A percentile compares a stretch with the other conserved stretches of the same genome.
These are phyloP conservation scores for Brachyalestes nurse DNA, from an alignment of 2,797 vertebrate species.

Conservation along the genomic window DNA sequence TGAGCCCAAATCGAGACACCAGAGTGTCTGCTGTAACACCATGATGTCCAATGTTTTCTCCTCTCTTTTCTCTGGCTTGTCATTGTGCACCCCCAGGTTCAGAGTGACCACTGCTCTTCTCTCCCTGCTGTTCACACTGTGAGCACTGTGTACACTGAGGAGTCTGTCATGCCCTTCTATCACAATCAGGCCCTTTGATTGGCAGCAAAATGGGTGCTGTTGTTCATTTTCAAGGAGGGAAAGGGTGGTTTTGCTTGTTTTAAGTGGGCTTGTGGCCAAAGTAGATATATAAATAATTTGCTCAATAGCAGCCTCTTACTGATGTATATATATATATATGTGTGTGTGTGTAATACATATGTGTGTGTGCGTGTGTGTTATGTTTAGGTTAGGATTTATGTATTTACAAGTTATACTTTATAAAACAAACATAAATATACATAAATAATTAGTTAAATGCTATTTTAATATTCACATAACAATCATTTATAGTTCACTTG, in stretches of 20 bases:
- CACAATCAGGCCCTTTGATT: conserved; percentile 46
- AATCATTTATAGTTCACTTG: no score
- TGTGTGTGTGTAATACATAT: no score
- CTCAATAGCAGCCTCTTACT: no score
- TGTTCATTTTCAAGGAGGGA: conserved; percentile 19
- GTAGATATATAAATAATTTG: not conserved
- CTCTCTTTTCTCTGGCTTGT: conserved; percentile 1
- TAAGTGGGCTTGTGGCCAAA: not conserved
- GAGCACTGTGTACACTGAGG: conserved; percentile 17
- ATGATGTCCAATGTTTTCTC: not conserved
- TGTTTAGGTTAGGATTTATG: not conserved
- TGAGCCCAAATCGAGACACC: conserved; percentile 8
- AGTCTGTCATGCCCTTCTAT: conserved; percentile 40
- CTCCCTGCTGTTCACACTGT: conserved; percentile 5
- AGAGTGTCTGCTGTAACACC: not conserved
- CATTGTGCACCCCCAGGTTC: conserved; percentile 16
- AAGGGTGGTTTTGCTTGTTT: conserved; percentile 11
- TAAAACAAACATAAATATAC: no score
- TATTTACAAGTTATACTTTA: not conserved
- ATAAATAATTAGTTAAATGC: no score
- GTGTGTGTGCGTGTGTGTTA: no score
- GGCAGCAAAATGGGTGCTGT: conserved; percentile 41
- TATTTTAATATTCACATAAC: no score
- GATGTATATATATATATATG: no score
- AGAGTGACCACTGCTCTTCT: not conserved